Base-by-base conservation (phyloP, 2,113 vertebrate species). In the Helogale parvula region DNA sequence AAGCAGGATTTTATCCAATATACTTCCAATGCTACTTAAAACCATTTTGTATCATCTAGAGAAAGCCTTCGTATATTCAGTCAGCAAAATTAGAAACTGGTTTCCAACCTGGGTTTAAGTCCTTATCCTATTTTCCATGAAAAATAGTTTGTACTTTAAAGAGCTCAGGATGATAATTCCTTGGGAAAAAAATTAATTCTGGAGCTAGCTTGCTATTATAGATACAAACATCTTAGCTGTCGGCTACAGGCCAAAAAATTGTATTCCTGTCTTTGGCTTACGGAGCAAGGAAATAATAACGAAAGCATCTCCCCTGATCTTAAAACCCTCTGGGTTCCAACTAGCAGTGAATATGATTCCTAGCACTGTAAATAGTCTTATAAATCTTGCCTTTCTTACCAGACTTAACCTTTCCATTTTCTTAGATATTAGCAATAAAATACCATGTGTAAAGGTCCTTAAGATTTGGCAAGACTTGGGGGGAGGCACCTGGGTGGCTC, bases 231-330 rank as follows among this genome's bases (percentile, higher is more conserved):
- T 65, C 63, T 92, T 84, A 63, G 66, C 3, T 93, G 21, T 87
- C 81, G 71, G 17, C 87, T 80, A n/a, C 47, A 87, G 90, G n/a
- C 80, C 76, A 5, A 96, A 86, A 57, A 35, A 71, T 66, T 14
- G 8, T 90, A 85, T 54, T 88, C 77, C 45, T 83, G n/a, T 93
- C 45, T 66, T 63, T 57, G 47, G 41, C 47, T 96, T 88, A 52
- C 17, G n/a, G 27, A 96, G 25, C 66, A 93, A 85, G 33, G 23
- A 93, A 81, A 90, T 90, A 96, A 85, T 92, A 96, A 94, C 69
- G 41, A 88, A 96, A 96, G 35, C n/a, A 35, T 93, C 50, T 93
- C 79, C 68, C 77, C 35, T 52, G 72, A 52, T 74, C 74, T 63
- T 66, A 95, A 29, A 85, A 68, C 33, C 60, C 74, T 74, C 85